These are phyloP conservation scores for Chaunax sp. DNA, from an alignment of 2,797 vertebrate genomes.

Conservation along the genomic window DNA sequence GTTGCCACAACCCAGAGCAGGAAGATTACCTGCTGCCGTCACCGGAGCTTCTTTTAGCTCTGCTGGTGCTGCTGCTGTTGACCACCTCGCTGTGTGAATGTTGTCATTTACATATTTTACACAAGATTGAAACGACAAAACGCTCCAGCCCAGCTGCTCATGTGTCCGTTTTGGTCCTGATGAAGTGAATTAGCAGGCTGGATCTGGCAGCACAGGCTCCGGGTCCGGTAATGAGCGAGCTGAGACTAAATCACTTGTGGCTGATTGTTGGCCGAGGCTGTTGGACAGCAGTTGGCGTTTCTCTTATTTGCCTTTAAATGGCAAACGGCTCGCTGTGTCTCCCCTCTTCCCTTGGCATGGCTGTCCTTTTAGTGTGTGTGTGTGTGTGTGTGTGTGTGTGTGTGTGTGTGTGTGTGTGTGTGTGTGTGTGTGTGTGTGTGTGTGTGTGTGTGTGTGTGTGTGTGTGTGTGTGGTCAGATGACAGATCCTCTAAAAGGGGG, in stretches of 20 bases:
- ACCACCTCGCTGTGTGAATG: slow-evolving; percentile 28
- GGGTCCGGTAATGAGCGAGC: slow-evolving; percentile 57
- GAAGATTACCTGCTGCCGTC: slow-evolving; percentile 38
- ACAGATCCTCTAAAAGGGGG: slow-evolving; percentile 68
- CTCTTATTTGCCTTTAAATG: slow-evolving; percentile 67
- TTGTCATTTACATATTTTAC: slow-evolving; percentile 69
- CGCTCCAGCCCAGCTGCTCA: slow-evolving; percentile 65
- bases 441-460: slow-evolving; percentile 5
- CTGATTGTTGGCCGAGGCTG: slow-evolving; percentile 67
- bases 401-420: background rate
- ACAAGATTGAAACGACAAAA: slow-evolving; percentile 58
- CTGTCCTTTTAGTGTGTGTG: slow-evolving; percentile 36
- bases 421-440: no score
- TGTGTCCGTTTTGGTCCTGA: slow-evolving; percentile 44
- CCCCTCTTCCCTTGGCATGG: slow-evolving; percentile 1
- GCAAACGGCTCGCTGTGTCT: slow-evolving; percentile 49
- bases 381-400: slow-evolving; percentile 15
- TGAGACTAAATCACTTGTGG: slow-evolving; percentile 66
- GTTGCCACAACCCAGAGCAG: slow-evolving; percentile 13
- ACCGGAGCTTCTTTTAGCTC: slow-evolving; percentile 12
- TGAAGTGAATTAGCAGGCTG: slow-evolving; percentile 61
- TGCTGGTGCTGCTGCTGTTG: slow-evolving; percentile 15
- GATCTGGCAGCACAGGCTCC: slow-evolving; percentile 51
- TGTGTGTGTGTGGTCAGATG: slow-evolving; percentile 36
- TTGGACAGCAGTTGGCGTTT: slow-evolving; percentile 66